Base-by-base conservation (phyloP, 2,113 vertebrate species). In the Chrysochloris asiatica region DNA sequence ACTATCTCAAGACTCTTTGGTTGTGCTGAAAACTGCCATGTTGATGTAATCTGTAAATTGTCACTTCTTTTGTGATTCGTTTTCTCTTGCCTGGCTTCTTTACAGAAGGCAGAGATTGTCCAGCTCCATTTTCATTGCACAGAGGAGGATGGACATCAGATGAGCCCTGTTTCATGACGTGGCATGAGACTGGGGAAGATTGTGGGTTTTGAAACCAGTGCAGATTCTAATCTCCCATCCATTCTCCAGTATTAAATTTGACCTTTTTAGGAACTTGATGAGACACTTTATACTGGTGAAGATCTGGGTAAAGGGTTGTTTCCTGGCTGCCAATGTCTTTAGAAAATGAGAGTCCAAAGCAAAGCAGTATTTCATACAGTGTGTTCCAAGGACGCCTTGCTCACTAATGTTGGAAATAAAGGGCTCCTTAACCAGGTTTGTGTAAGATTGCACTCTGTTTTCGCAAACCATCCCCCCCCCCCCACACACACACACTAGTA, bases 261-360 rank as follows among this genome's bases (percentile, higher is more conserved):
- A 83, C 78, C 88, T 92, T 94, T 94, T 52, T 82, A 83, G 86
- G 80, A 93, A 43, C 26, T 63, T 90, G 45, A 24, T 52, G 90
- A 94, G 90, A 90, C 33, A 76, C 43, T 94, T 83, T 79, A 93
- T 81, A 61, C 89, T 93, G 69, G 76, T 45, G 47, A 93, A 93
- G 95, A 86, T 90, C 83, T 89, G 41, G 89, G 83, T 95, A 79
- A 94, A 94, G 71, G 50, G 38, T 83, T 88, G n/a, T n/a, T 96
- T 87, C 52, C 54, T 90, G 78, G 78, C 81, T 92, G 80, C 41
- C 22, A 21, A 2, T 81, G 41, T 52, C 88, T 88, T 94, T 81
- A 47, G 94, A 52, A 94, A 82, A 38, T 81, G 89, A 90, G 83
- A 86, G 65, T 61, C 89, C 71, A 52, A 16, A 88, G 89, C 71